Evolutionary conservation across 2,888 invertebrate species (phyloP).

Genomic region (Nipponacmea schrenckii): DNA sequence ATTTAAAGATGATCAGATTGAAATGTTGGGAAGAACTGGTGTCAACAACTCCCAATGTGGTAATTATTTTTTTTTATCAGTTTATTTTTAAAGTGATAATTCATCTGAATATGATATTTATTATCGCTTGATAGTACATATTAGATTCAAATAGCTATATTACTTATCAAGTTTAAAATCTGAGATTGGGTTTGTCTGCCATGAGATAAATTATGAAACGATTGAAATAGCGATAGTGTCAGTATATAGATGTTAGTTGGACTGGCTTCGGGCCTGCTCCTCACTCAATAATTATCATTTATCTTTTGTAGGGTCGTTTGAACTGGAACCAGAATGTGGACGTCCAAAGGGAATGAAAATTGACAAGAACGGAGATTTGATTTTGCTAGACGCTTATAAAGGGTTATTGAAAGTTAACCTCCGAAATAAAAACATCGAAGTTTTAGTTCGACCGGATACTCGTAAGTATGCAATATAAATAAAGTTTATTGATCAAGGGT

Average conservation of each 20-base stretch:
- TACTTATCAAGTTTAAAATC: too few species aligned
- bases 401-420: constrained; percentile 41
- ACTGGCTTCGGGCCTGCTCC: too few species aligned
- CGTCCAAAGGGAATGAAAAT: constrained; percentile 54
- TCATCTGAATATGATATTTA: too few species aligned
- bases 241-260: too few species aligned
- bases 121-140: too few species aligned
- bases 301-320: constrained; percentile 34
- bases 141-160: too few species aligned
- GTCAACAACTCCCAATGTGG: constrained; percentile 33
- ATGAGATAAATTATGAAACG: too few species aligned
- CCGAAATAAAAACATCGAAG: constrained; percentile 29
- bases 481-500: too few species aligned
- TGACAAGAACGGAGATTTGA: constrained; percentile 34
- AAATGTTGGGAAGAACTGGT: constrained; percentile 38
- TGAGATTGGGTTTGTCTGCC: too few species aligned
- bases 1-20: constrained; percentile 31
- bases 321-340: constrained; percentile 47
- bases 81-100: background rate
- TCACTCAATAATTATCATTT: too few species aligned
- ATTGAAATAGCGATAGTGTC: too few species aligned
- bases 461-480: constrained; percentile 20
- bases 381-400: constrained; percentile 46
- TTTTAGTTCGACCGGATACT: constrained; percentile 35
- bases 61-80: constrained; percentile 12